Percentiles rank a stretch among this genome's conserved stretches.
Evolutionary conservation across 2,797 vertebrate species (phyloP).

Genomic region (Tadarida brasiliensis): DNA sequence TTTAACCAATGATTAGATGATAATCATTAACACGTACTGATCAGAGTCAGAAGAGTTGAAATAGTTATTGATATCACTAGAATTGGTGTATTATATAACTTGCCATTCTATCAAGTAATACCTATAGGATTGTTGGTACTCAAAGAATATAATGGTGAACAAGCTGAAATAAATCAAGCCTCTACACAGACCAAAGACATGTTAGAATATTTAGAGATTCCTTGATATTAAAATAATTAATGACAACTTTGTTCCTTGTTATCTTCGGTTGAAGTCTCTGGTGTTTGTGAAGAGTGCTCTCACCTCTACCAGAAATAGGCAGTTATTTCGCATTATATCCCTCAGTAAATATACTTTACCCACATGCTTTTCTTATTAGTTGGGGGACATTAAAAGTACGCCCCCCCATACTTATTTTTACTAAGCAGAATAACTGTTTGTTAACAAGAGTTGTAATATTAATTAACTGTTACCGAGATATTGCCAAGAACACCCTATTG

Average conservation of each 20-base stretch:
- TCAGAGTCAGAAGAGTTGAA: slow-evolving; percentile 14
- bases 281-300: not conserved
- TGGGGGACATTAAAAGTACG: slow-evolving; percentile 11
- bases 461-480: slow-evolving; percentile 44
- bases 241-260: slow-evolving; percentile 8
- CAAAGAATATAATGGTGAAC: not conserved
- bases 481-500: slow-evolving; percentile 64
- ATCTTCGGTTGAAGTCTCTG: not conserved
- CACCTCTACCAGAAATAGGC: not conserved
- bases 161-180: slow-evolving; percentile 32
- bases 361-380: slow-evolving; percentile 13
- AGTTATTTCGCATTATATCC: slow-evolving; percentile 46
- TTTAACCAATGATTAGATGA: not conserved
- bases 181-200: not conserved
- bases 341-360: slow-evolving; percentile 51
- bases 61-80: slow-evolving; percentile 1
- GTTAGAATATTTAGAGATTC: not conserved
- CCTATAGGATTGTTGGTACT: not conserved
- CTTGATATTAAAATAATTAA: slow-evolving; percentile 48
- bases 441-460: slow-evolving; percentile 64
- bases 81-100: not conserved
- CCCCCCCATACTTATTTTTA: slow-evolving; percentile 24
- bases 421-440: slow-evolving; percentile 49
- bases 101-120: slow-evolving; percentile 10
- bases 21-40: slow-evolving; percentile 1